Evolutionary conservation across 2,113 vertebrate species (phyloP), one percentile per base, ranked within the genome.

Genomic region (Zosterops pallidus): DNA sequence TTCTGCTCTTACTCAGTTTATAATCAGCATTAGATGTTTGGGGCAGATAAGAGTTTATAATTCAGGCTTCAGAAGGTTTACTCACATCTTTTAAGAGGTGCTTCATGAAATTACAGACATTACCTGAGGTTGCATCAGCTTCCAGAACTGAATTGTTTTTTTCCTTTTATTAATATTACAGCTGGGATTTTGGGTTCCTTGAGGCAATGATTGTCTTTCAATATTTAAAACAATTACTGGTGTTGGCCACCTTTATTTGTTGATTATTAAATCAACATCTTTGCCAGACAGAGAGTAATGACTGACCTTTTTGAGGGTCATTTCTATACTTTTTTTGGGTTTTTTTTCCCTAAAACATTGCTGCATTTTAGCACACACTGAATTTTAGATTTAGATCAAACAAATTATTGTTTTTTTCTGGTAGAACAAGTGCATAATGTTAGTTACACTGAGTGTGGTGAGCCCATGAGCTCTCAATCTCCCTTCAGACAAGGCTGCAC

Each of bases 121-220:
- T 91, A 96, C 91, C 76, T 83, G 92, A 80, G 71, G 75, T 96
- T 95, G 90, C 92, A 49, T 96, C 90, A 94, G 85, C 83, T 94
- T 83, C 69, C 90, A 96, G 69, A 57, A 75, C 44, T 50, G 71
- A 92, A 49, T 12, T 42, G 76, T 80, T 77, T 79, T 80, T 72
- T 57, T 23, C 13, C 35, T 86, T 86, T 42, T 68, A 53, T 81
- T 83, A 84, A 67, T 31, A 56, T 46, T 88, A 67, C 83, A 63
- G 21, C 41, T 80, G 82, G 63, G 59, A 64, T 75, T 95, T 88
- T 70, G 18, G n/a, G 64, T 60, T 89, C 39, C 53, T 64, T 26
- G 60, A 69, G 64, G 72, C 83, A 55, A 3, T 14, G 20, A 19
- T 78, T 86, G 50, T 28, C 83, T 94, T 82, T 60, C 60, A 50